These are phyloP conservation scores for Gallinago media DNA, from an alignment of 2,113 vertebrate genomes.

Conservation along the genomic window DNA sequence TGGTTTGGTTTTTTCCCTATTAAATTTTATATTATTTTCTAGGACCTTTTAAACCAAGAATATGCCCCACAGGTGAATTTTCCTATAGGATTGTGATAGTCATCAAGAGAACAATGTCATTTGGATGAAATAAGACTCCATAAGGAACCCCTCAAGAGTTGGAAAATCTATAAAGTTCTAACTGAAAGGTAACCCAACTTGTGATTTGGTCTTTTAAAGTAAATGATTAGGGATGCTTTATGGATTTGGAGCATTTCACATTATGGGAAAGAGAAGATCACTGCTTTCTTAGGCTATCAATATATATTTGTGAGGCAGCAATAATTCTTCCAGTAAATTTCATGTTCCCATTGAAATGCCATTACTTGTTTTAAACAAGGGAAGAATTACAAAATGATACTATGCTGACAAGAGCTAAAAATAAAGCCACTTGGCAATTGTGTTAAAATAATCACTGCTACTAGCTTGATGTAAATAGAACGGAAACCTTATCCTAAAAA, in stretches of 20 bases:
- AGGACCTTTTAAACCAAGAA: background rate
- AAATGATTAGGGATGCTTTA: constrained; percentile 34
- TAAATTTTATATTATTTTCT: background rate
- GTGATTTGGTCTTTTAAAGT: constrained; percentile 15
- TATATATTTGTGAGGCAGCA: constrained; percentile 3
- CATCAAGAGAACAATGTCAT: constrained; percentile 29
- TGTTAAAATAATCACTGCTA: constrained; percentile 23
- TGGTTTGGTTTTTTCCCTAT: background rate
- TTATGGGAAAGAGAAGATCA: background rate
- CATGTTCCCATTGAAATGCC: constrained; percentile 16
- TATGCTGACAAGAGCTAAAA: background rate
- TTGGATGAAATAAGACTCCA: constrained; percentile 20
- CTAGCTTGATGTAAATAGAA: constrained; percentile 5
- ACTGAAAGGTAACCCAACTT: constrained; percentile 20
- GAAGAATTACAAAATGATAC: constrained; percentile 6
- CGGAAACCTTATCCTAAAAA: background rate
- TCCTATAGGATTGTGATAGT: constrained; percentile 7
- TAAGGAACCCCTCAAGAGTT: background rate
- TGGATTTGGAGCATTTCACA: background rate
- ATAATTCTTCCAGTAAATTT: constrained; percentile 19
- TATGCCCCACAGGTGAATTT: constrained; percentile 24
- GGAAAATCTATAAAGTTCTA: constrained; percentile 7
- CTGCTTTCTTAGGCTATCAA: background rate
- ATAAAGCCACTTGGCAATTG: background rate
- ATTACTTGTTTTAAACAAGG: background rate